Conservation (phyloP, 2,888 invertebrate genomes). For the Cybosia mesomella region DNA sequence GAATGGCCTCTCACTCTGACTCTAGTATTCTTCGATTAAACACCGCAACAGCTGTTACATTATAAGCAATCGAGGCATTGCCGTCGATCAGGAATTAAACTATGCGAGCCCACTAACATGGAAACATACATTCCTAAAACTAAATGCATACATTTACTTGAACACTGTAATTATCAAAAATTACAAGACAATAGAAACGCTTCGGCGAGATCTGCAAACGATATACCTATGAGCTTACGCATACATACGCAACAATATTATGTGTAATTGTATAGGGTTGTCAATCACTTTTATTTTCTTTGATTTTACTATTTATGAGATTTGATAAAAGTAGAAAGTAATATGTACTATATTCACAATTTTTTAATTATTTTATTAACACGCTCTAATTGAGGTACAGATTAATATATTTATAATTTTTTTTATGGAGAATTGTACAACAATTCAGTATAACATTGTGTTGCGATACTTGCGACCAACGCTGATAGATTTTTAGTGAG, state of each 20-base stretch:
- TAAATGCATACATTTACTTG: conserved; percentile 18
- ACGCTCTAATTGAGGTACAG: too few relatives aligned
- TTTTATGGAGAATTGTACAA: too few relatives aligned
- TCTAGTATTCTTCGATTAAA: neutral
- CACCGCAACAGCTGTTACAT: conserved; percentile 4
- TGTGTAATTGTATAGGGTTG: conserved; percentile 1
- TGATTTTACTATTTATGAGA: neutral
- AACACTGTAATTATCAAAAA: conserved; percentile 18
- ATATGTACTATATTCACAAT: too few relatives aligned
- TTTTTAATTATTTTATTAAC: too few relatives aligned
- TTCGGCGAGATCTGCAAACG: conserved; percentile 14
- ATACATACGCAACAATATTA: neutral
- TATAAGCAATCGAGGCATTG: neutral
- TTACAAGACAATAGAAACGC: conserved; percentile 25
- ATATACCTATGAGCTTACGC: conserved; percentile 5
- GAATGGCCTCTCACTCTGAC: neutral
- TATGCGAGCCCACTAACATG: conserved; percentile 13
- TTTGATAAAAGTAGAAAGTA: too few relatives aligned
- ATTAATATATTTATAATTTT: too few relatives aligned
- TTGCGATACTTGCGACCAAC: too few relatives aligned
- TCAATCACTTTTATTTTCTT: neutral
- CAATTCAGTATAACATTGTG: too few relatives aligned
- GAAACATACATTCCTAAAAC: conserved; percentile 14
- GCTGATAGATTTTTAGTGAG: too few relatives aligned
- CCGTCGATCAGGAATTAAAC: conserved; percentile 9